phyloP scores from a whole-genome alignment of 2,113 vertebrate species.

The Synchiropus splendidus region DNA sequence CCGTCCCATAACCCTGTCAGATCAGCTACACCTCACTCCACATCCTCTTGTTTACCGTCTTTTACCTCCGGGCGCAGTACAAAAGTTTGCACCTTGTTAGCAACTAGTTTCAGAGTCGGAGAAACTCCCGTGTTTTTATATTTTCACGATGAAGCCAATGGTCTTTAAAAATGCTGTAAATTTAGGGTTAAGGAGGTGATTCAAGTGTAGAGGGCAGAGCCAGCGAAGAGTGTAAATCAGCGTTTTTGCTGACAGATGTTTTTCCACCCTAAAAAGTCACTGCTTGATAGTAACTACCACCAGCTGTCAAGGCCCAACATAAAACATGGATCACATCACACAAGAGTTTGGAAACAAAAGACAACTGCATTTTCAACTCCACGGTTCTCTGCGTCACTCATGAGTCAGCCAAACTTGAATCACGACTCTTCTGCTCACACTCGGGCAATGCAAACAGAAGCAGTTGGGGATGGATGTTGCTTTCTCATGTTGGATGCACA shows the following conservation, averaged over 20 bases:
- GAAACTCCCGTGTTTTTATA: too few species aligned
- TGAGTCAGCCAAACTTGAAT: slow-evolving; percentile 13
- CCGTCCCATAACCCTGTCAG: slow-evolving; percentile 38
- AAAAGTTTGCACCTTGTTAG: slow-evolving; percentile 25
- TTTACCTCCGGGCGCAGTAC: slow-evolving; percentile 34
- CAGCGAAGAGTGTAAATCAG: slow-evolving; percentile 11
- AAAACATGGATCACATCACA: slow-evolving; percentile 30
- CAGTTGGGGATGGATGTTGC: slow-evolving; percentile 22
- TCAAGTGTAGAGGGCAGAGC: slow-evolving; percentile 7
- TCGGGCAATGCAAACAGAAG: slow-evolving; percentile 15
- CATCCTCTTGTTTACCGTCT: slow-evolving; percentile 26
- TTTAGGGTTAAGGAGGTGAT: neutral
- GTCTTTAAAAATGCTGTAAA: too few species aligned
- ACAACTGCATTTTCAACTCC: slow-evolving; percentile 9
- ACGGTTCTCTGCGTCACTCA: slow-evolving; percentile 1
- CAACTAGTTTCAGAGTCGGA: slow-evolving; percentile 16
- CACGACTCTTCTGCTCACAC: slow-evolving; percentile 19
- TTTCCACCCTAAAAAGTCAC: slow-evolving; percentile 3
- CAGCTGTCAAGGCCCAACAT: slow-evolving; percentile 29
- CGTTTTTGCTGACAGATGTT: slow-evolving; percentile 12
- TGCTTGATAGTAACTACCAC: slow-evolving; percentile 14
- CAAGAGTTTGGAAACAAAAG: slow-evolving; percentile 20
- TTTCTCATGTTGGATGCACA: slow-evolving; percentile 31
- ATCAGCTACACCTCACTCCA: slow-evolving; percentile 38
- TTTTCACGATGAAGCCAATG: too few species aligned